A percentile compares a stretch with the other conserved stretches of the same genome.
These are phyloP conservation scores for Karalla daura DNA, from an alignment of 2,797 vertebrate species.

Conservation along the genomic window DNA sequence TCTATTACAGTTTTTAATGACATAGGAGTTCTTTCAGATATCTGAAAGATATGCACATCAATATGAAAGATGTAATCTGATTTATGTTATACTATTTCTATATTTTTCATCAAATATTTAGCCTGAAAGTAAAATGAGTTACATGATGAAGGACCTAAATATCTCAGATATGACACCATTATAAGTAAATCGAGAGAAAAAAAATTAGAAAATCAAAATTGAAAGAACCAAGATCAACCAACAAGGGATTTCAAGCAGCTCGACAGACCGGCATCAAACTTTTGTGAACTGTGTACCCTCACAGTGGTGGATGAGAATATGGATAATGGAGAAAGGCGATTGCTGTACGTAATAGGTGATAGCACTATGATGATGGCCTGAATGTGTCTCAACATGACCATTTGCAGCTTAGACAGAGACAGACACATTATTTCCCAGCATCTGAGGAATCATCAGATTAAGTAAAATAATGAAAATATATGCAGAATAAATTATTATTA, in stretches of 20 bases:
- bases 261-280: too few relatives aligned
- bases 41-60: neutral
- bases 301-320: too few relatives aligned
- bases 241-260: too few relatives aligned
- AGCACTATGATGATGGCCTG: too few relatives aligned
- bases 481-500: neutral
- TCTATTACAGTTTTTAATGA: neutral
- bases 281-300: too few relatives aligned
- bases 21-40: neutral
- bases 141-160: too few relatives aligned
- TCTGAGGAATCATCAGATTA: slow-evolving; percentile 14
- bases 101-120: too few relatives aligned
- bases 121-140: too few relatives aligned
- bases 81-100: neutral
- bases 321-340: neutral
- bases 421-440: slow-evolving; percentile 7
- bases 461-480: neutral
- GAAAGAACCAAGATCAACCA: too few relatives aligned
- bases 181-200: too few relatives aligned
- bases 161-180: too few relatives aligned
- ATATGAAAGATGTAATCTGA: neutral
- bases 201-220: too few relatives aligned
- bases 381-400: neutral
- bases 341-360: neutral
- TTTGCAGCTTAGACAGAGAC: slow-evolving; percentile 18